These are phyloP conservation scores for Xestia xanthographa DNA, from an alignment of 2,888 invertebrate genomes.

Conservation along the genomic window DNA sequence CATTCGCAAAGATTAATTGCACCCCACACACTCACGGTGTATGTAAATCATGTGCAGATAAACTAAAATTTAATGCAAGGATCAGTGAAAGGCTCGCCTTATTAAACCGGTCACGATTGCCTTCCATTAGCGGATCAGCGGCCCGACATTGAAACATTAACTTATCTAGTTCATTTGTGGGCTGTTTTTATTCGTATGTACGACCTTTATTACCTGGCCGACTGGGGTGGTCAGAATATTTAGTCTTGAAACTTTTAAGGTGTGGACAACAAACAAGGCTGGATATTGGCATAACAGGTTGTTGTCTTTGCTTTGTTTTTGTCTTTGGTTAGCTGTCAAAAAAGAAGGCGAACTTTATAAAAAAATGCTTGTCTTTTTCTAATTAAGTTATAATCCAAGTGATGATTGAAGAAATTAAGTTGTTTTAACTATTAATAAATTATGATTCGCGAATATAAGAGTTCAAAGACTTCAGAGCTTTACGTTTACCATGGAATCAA, in stretches of 20 bases:
- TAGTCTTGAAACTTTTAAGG: slow-evolving; percentile 28
- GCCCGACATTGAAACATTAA: slow-evolving; percentile 70
- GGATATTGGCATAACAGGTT: slow-evolving; percentile 21
- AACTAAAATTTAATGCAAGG: slow-evolving; percentile 71
- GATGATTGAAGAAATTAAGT: slow-evolving; percentile 1
- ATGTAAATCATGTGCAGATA: slow-evolving; percentile 70
- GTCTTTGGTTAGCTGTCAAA: slow-evolving; percentile 35
- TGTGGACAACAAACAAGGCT: slow-evolving; percentile 32
- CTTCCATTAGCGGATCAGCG: slow-evolving; percentile 66
- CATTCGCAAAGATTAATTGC: slow-evolving; percentile 53
- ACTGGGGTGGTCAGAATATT: slow-evolving; percentile 45
- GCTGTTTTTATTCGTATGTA: slow-evolving; percentile 54
- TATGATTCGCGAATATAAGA: slow-evolving; percentile 1
- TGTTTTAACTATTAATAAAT: background rate
- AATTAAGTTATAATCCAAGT: background rate
- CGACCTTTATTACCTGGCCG: slow-evolving; percentile 52
- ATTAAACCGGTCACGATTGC: slow-evolving; percentile 73
- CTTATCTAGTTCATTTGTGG: slow-evolving; percentile 67
- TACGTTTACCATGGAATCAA: slow-evolving; percentile 1
- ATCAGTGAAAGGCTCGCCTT: slow-evolving; percentile 74
- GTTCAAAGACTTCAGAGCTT: background rate
- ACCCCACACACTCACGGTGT: slow-evolving; percentile 60
- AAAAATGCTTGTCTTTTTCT: background rate
- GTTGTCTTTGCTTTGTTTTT: slow-evolving; percentile 32
- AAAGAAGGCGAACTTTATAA: background rate